Percentiles rank a stretch among this genome's conserved stretches.
phyloP scores from a whole-genome alignment of 2,113 vertebrate genomes.

The Phalacrocorax pelagicus region DNA sequence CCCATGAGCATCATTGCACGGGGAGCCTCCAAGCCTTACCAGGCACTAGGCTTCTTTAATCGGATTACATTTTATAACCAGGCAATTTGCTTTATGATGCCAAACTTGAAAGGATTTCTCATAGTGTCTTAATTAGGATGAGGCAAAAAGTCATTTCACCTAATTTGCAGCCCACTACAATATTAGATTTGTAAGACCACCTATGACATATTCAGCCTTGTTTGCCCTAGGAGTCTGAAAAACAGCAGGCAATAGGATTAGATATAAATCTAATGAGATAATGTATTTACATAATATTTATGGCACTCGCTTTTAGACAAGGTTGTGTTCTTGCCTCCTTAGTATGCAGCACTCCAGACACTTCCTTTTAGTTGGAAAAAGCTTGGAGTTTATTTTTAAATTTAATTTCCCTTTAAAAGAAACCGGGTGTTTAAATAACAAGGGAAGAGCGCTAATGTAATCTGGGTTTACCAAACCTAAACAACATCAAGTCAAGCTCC shows the following conservation, averaged over 20 bases:
- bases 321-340: not conserved
- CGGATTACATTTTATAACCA: not conserved
- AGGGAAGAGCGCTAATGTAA: not conserved
- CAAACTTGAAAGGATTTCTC: conserved; percentile 8
- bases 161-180: not conserved
- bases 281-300: conserved; percentile 45
- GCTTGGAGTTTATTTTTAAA: conserved; percentile 15
- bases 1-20: not conserved
- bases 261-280: conserved; percentile 49
- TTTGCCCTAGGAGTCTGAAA: not conserved
- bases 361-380: not conserved
- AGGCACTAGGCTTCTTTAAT: not conserved
- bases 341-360: not conserved
- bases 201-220: not conserved
- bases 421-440: conserved; percentile 13
- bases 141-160: conserved; percentile 19
- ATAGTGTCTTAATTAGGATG: not conserved
- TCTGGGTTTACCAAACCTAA: not conserved
- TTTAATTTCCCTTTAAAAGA: conserved; percentile 30
- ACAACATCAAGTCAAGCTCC: not conserved
- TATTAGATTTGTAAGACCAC: not conserved
- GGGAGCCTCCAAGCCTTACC: not conserved
- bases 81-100: not conserved
- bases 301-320: not conserved
- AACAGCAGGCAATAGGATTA: not conserved